Base-by-base conservation (phyloP, 23 tunicate species). In the Diplosoma virens region DNA sequence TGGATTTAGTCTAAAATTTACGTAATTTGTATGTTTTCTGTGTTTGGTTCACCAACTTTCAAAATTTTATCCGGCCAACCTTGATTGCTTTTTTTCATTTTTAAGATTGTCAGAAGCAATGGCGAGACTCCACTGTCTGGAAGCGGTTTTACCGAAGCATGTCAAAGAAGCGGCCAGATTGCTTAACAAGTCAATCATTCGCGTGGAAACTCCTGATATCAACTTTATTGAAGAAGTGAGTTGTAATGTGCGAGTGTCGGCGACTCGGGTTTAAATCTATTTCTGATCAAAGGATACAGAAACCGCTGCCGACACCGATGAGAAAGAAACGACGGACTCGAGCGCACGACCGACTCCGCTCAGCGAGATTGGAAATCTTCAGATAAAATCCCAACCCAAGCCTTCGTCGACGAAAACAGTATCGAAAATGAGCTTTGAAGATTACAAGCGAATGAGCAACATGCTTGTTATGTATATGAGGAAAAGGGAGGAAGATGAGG, bases 161-260 rank as follows among this genome's bases (percentile, higher is more conserved):
- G 99, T 95, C 0, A 84, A 89, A 65, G 99, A 95, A 77, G 99
- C 96, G 18, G 96, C 99, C 21, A 37, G 99, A 16, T 73, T 95
- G 22, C 74, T 95, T 1, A 82, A 86, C 75, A 95, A 95, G 55
- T 95, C 99, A 0, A 84, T 95, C 52, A 95, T 95, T 53, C 86
- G 95, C 14, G 99, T 95, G 11, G 99, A 95, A 69, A 95, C 87
- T 18, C 99, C 99, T 0, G 99, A 95, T 58, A 86, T 95, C 0
- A 95, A 95, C 46, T 82, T 95, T 47, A 64, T 80, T 25, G 82
- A 83, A 0, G 95, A 61, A 35, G 69, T 61, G 18, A 41, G n/a
- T n/a, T n/a, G n/a, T n/a, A n/a, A n/a, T n/a, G n/a, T n/a, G n/a
- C n/a, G n/a, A n/a, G n/a, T n/a, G n/a, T n/a, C n/a, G n/a, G n/a